Evolutionary conservation across 2,797 vertebrate species (phyloP), one percentile per base, ranked within the genome.

Genomic region (Meriones psammophilus): DNA sequence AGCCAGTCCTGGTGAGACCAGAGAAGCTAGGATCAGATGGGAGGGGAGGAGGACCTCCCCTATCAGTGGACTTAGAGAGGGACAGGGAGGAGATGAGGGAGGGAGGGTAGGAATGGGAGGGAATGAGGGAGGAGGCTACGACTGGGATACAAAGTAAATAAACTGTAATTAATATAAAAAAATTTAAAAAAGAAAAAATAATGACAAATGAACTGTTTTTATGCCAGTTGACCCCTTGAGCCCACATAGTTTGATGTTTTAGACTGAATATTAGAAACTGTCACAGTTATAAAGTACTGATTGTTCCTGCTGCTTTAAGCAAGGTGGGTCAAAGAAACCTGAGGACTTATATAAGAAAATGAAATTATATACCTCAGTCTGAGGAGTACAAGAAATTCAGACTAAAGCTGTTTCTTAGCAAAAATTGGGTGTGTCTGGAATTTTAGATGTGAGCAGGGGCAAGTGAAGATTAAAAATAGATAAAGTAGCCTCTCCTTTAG

Each of bases 241-340:
- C 80, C 26, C 50, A 77, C 7, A 68, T 22, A 84, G 54, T 68
- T 39, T 95, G 76, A 56, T n/a, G 79, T 96, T 22, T n/a, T 91
- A 66, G 26, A 77, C 8, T 91, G 58, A 93, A 92, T 90, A 88
- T 81, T 89, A 71, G 56, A 93, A 85, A 60, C 84, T 50, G 46
- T 93, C 60, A 64, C 54, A 92, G 66, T 87, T 89, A 89, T 77
- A 62, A 89, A 93, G 92, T 89, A 30, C 39, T 88, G n/a, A 71
- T 94, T 94, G 33, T 56, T 93, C 91, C 74, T 97, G 33, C 87
- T 94, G 22, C n/a, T 94, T 95, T 68, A 91, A 88, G 14, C 46
- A 39, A 24, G 91, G 46, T 80, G 66, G n/a, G 83, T 86, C 39
- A 96, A 81, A 94, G 76, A 92, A 87, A 95, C 22, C 39, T 69